A percentile compares a stretch with the other conserved stretches of the same genome.
Conservation (phyloP, 35 echinoderm and acorn worm genomes). For the Stichopus chloronotus region DNA sequence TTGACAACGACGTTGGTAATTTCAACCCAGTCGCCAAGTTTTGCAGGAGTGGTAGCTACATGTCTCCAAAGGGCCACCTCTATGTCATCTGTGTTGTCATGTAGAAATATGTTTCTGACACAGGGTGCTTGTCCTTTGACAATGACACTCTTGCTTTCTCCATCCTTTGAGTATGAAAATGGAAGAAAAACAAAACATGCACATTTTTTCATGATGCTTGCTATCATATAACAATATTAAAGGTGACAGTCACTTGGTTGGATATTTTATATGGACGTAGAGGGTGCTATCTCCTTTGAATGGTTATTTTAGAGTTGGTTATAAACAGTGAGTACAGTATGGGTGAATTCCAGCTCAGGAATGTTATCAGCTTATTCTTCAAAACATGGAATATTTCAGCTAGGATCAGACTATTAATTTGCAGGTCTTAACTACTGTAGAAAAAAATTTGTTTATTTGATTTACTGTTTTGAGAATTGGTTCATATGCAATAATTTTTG, state of each 20-base stretch:
- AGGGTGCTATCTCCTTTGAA: slow-evolving; percentile 9
- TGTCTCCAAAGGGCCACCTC: not conserved
- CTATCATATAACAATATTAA: not conserved
- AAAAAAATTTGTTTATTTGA: not conserved
- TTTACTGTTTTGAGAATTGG: not conserved
- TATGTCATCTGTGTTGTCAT: not conserved
- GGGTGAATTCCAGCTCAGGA: not conserved
- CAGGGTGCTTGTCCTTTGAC: not conserved
- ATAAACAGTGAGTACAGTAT: not conserved
- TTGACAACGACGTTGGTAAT: not conserved
- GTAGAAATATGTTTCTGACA: slow-evolving; percentile 25
- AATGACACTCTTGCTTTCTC: not conserved
- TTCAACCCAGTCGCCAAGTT: not conserved
- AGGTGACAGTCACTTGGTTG: not conserved
- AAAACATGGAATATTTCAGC: not conserved
- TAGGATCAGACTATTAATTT: not conserved
- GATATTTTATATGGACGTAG: not conserved
- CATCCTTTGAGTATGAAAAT: not conserved
- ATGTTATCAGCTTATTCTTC: not conserved
- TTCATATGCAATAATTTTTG: not conserved
- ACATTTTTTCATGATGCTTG: not conserved
- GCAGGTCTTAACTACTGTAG: not conserved
- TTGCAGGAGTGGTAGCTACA: not conserved
- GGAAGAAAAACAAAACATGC: not conserved
- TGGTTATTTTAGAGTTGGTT: not conserved